These are phyloP conservation scores for Fragum fragum DNA, from an alignment of 2,888 invertebrate genomes.

Conservation along the genomic window DNA sequence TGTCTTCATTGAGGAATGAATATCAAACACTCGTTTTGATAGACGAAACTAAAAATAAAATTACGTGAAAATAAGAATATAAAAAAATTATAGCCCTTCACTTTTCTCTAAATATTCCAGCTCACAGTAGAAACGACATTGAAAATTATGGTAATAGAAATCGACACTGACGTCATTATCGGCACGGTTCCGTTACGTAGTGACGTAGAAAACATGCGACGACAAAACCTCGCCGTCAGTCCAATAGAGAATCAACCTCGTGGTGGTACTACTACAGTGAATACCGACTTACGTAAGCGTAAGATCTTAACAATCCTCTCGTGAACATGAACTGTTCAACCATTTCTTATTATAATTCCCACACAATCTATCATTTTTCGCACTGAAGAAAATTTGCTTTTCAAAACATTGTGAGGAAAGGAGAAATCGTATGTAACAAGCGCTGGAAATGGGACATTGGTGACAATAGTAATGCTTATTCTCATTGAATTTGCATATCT, in stretches of 20 bases:
- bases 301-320: no score
- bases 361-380: not conserved
- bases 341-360: not conserved
- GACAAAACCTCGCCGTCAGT: not conserved
- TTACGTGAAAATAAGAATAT: no score
- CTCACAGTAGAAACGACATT: slow-evolving; percentile 6
- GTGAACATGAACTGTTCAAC: no score
- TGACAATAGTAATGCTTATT: no score
- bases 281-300: not conserved
- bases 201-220: not conserved
- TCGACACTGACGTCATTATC: not conserved
- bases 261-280: not conserved
- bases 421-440: not conserved
- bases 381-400: not conserved
- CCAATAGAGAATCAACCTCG: not conserved
- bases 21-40: no score
- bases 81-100: no score
- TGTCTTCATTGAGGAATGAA: no score
- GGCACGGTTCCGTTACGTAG: not conserved
- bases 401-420: not conserved
- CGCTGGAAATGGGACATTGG: no score
- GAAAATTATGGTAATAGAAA: not conserved
- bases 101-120: no score
- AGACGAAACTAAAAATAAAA: no score
- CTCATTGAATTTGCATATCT: no score